Conservation (phyloP, 2,797 vertebrate genomes). For the Emydoidea blandingii region DNA sequence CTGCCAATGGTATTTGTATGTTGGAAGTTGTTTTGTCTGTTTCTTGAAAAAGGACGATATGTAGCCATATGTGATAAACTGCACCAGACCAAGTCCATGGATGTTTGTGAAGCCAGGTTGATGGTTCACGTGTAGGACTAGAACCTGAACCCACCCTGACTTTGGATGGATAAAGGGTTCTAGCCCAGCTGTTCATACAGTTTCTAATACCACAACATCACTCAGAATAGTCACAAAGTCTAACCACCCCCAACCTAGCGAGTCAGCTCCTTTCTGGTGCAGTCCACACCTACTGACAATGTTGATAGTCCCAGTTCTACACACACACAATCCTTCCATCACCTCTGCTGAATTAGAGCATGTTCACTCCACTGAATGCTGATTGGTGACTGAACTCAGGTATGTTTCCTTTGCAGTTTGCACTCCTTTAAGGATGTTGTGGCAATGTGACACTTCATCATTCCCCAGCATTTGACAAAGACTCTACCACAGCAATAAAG, state of each 20-base stretch:
- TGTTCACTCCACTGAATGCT: not conserved
- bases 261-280: not conserved
- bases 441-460: not conserved
- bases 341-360: not conserved
- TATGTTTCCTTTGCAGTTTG: not conserved
- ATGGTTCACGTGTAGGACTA: not conserved
- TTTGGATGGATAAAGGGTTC: accelerated
- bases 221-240: not conserved
- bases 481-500: not conserved
- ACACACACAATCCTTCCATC: not conserved
- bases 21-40: not conserved
- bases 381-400: not conserved
- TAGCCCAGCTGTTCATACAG: not conserved
- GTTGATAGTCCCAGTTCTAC: not conserved
- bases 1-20: not conserved
- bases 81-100: not conserved
- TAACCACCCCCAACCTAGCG: not conserved
- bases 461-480: not conserved
- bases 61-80: not conserved
- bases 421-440: not conserved
- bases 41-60: not conserved
- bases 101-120: not conserved
- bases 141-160: not conserved
- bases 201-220: not conserved
- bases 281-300: not conserved